Percentiles rank a stretch among this genome's conserved stretches.
phyloP scores from a whole-genome alignment of 2,888 invertebrate species.

The Folsomia candida region DNA sequence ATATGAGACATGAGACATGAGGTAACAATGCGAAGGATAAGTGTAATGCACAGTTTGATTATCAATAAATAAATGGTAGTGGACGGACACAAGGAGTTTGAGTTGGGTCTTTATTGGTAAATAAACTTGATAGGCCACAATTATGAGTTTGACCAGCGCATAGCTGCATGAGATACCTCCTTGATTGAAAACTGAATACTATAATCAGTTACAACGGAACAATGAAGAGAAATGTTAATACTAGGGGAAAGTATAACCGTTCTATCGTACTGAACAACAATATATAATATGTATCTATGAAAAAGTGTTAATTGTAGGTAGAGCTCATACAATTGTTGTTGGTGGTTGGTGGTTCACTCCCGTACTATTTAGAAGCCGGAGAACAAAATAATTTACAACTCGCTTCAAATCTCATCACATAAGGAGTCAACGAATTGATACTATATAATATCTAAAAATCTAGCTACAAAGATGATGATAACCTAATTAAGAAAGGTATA shows the following conservation, averaged over 20 bases:
- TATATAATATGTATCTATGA: conserved; percentile 1
- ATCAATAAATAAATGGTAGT: too few species aligned
- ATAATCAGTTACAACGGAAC: background rate
- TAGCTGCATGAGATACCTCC: conserved; percentile 5
- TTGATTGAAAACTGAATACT: background rate
- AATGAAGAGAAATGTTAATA: conserved; percentile 1
- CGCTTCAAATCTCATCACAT: background rate
- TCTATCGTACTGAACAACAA: background rate
- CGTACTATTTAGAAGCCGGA: background rate
- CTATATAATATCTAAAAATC: too few species aligned
- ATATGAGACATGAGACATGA: too few species aligned
- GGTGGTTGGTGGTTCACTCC: background rate
- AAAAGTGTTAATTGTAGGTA: background rate
- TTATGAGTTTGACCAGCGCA: background rate
- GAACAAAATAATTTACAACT: background rate
- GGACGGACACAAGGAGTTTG: too few species aligned
- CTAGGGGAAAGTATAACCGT: background rate
- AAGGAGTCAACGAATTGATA: background rate
- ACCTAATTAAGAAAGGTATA: background rate
- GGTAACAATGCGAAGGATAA: too few species aligned
- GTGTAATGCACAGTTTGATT: too few species aligned
- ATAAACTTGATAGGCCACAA: conserved; percentile 1
- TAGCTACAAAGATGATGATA: background rate
- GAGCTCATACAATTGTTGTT: background rate
- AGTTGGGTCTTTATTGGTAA: background rate